Percentiles rank a stretch among this genome's conserved stretches.
Conservation (phyloP, 2,113 vertebrate species). For the Psittacula cyanocephala region DNA sequence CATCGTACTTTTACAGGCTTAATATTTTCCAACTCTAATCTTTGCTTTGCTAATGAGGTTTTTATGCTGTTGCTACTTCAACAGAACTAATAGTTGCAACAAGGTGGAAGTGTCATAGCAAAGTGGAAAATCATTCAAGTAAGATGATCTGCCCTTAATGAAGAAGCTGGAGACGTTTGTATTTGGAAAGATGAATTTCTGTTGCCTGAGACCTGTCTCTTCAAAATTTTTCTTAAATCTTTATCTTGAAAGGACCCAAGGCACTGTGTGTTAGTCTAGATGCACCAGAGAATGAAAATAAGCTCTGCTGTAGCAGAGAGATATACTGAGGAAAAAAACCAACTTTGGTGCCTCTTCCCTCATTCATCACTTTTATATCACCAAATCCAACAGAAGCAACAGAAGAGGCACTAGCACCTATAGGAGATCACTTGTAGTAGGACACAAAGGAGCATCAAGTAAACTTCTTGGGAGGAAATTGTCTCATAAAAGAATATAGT, state of each 20-base stretch:
- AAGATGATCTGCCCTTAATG: background rate
- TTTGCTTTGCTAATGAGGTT: background rate
- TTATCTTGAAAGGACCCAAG: background rate
- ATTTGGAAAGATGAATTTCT: background rate
- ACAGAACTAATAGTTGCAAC: background rate
- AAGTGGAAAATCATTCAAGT: background rate
- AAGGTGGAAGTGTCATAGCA: background rate
- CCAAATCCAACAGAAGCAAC: background rate
- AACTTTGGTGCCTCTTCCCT: background rate
- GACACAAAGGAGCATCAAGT: background rate
- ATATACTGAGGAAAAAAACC: accelerated
- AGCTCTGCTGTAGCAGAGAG: background rate
- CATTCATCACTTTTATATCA: background rate
- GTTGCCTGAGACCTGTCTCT: background rate
- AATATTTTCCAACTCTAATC: background rate
- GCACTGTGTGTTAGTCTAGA: background rate
- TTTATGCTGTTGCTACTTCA: background rate
- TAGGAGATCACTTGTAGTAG: background rate
- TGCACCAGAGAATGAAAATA: background rate
- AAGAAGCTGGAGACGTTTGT: background rate
- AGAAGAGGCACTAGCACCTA: background rate
- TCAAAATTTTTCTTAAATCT: background rate
- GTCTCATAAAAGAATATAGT: background rate
- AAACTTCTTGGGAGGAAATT: background rate
- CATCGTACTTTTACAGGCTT: background rate